Base-by-base conservation (phyloP, 2,113 vertebrate genomes). In the Aspidoscelis tigris region DNA sequence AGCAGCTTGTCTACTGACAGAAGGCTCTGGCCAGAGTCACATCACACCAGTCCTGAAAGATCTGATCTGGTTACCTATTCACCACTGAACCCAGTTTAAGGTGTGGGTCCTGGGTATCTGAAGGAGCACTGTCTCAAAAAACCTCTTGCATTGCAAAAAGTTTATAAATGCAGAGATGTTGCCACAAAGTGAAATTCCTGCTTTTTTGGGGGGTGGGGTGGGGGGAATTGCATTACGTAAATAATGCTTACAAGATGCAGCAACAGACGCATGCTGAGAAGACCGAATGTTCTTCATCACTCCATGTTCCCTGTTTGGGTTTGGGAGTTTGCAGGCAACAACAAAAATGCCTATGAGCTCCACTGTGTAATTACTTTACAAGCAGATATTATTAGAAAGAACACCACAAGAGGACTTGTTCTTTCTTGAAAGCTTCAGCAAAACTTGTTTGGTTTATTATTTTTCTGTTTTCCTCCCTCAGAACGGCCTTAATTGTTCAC, bases 111-210 rank as follows among this genome's bases (percentile, higher is more conserved):
- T 33, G 33, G 33, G 33, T 33, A 33, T 33, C 33, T 33, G 33
- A 33, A 33, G 69, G 61, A 89, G 80, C 80, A 78, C 78, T 1
- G 33, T 33, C 33, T 69, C 76, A 81, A 78, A 84, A 90, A 89
- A 83, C 87, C 86, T 80, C 69, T 90, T 87, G 89, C 84, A 88
- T 87, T 83, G 47, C 76, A 86, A 1, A 81, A 88, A 55, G 39
- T 89, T 80, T 93, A 66, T 39, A 89, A 87, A 89, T 76, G 80
- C 87, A 87, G 94, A 83, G 95, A 68, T 93, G 86, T 88, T 12
- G 75, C 0, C 41, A 3, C 87, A 92, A 92, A 92, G 88, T 89
- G 84, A 61, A 16, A 61, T 61, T 61, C 12, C 12, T 61, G 58
- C 18, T 61, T 18, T 33, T 33, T 33, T 33, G 33, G 33, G 33